A percentile compares a stretch with the other conserved stretches of the same genome.
These are phyloP conservation scores for Clusia tigrina DNA, from an alignment of 2,888 invertebrate species.

Conservation along the genomic window DNA sequence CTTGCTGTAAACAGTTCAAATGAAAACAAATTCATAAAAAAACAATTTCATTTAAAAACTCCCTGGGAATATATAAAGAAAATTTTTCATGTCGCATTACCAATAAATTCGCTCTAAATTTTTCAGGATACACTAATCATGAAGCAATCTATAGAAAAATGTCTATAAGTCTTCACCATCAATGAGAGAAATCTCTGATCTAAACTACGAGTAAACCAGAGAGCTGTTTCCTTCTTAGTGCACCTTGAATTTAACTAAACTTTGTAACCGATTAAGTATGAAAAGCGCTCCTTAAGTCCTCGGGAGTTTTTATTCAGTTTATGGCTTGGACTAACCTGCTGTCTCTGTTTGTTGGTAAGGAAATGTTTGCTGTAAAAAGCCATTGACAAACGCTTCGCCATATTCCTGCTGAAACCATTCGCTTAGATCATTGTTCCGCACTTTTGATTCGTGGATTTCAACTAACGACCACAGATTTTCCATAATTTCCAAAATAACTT, in stretches of 20 bases:
- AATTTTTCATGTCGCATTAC: too few species aligned
- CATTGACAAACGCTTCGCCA: constrained; percentile 67
- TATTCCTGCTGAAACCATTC: constrained; percentile 68
- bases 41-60: background rate
- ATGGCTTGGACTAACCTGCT: too few species aligned
- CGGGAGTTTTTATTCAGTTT: too few species aligned
- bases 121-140: too few species aligned
- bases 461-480: constrained; percentile 69
- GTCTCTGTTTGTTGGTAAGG: constrained; percentile 53
- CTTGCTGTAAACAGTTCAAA: background rate
- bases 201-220: too few species aligned
- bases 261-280: background rate
- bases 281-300: background rate
- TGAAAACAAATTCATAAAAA: background rate
- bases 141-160: too few species aligned
- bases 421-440: constrained; percentile 63
- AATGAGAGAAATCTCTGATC: too few species aligned
- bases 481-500: constrained; percentile 71
- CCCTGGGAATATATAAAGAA: too few species aligned
- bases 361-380: constrained; percentile 65
- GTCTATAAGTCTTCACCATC: too few species aligned
- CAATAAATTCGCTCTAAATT: too few species aligned
- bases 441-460: constrained; percentile 52
- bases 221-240: too few species aligned
- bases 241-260: too few species aligned